These are phyloP conservation scores for Stigmatopora nigra DNA, from an alignment of 2,113 vertebrate species.

Conservation along the genomic window DNA sequence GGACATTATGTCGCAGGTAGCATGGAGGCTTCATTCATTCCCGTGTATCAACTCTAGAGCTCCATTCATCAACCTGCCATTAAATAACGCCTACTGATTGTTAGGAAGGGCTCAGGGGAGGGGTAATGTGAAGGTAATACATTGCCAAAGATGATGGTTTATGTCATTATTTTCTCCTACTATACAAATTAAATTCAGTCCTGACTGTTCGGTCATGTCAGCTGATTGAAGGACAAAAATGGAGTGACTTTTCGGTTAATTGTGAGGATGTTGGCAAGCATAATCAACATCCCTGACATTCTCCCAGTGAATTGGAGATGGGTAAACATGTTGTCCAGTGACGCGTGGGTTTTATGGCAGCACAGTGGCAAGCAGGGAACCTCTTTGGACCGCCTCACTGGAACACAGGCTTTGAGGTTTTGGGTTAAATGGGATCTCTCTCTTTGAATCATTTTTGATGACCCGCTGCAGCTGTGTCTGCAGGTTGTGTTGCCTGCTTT, in stretches of 20 bases:
- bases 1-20: conserved; percentile 30
- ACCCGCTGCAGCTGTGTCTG: conserved; percentile 67
- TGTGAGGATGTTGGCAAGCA: conserved; percentile 19
- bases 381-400: conserved; percentile 55
- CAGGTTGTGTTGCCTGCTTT: conserved; percentile 64
- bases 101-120: conserved; percentile 35
- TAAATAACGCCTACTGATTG: conserved; percentile 66
- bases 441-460: conserved; percentile 69
- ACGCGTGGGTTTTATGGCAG: conserved; percentile 44
- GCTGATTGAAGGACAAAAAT: conserved; percentile 30
- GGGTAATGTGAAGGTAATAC: conserved; percentile 59
- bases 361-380: conserved; percentile 43
- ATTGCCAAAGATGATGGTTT: conserved; percentile 48
- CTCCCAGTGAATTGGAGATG: conserved; percentile 8
- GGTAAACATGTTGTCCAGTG: conserved; percentile 40
- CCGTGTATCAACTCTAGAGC: conserved; percentile 39
- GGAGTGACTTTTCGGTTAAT: conserved; percentile 38
- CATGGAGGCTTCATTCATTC: conserved; percentile 35
- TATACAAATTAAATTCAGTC: conserved; percentile 51
- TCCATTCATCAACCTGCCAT: conserved; percentile 52
- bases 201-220: conserved; percentile 13
- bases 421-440: conserved; percentile 71
- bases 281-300: background rate
- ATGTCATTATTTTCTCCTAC: conserved; percentile 48
- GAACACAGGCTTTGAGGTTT: conserved; percentile 61